Evolutionary conservation across 2,888 invertebrate genomes (phyloP), one percentile per base, ranked within the genome.

Genomic region (Oxycera nigricornis): DNA sequence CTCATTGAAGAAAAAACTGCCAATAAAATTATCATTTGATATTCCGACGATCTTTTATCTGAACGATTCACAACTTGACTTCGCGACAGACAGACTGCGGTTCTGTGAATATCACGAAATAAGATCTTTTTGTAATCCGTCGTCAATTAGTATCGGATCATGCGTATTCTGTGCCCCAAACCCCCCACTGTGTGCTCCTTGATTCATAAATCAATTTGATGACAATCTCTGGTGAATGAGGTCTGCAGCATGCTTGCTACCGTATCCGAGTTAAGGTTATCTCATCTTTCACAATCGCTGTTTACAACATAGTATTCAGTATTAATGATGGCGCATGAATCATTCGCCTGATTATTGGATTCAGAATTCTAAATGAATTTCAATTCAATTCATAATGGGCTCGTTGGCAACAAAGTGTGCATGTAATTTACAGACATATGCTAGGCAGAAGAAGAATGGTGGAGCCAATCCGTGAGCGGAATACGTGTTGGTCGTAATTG

Each of bases 331-430:
- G 46, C 3, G n/a, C 2, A 46, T 46, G 46, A 46, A 46, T 46
- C 46, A 46, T 46, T 46, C 17, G 55, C 24, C 11, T 20, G 55
- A 22, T 3, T 24, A 3, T 20, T 2, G 24, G 55, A 55, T 20
- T 55, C 55, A 24, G 24, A 22, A 55, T 55, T 20, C 24, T 24
- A 22, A 55, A 55, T 55, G 55, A 55, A 55, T 55, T 55, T 55
- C 24, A 24, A 55, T 55, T 55, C 22, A 20, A 55, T 4, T 55
- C 55, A 22, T 55, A 55, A 55, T 55, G 22, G 9, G 24, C 14
- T 22, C 17, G 24, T 2, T 14, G 24, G 22, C 24, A 6, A 22
- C 22, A 55, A 55, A 55, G 17, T 20, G 3, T 55, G 22, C 55
- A 22, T 20, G 55, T 6, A 55, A 55, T 55, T 22, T 22, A 22